phyloP scores from a whole-genome alignment of 2,888 invertebrate genomes.

The Orgyia antiqua region DNA sequence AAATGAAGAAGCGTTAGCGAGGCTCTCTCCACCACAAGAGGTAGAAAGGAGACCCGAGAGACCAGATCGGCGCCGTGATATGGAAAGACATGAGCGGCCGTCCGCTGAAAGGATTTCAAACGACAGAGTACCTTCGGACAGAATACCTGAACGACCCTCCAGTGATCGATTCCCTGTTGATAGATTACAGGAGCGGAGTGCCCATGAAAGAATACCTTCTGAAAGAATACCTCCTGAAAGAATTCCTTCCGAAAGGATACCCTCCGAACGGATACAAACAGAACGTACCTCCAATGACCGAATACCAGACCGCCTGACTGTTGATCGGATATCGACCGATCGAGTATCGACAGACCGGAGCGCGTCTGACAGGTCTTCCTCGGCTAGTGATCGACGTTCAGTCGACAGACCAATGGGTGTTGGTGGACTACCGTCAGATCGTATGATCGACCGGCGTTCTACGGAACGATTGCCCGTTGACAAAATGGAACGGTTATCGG shows the following conservation, averaged over 20 bases:
- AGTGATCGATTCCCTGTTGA: slow-evolving; percentile 25
- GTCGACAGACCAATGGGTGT: slow-evolving; percentile 29
- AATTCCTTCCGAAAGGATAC: slow-evolving; percentile 16
- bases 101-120: slow-evolving; percentile 26
- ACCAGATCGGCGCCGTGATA: slow-evolving; percentile 29
- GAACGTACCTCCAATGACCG: slow-evolving; percentile 28
- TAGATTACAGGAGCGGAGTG: slow-evolving; percentile 24
- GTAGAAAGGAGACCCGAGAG: slow-evolving; percentile 23
- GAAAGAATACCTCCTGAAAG: slow-evolving; percentile 21
- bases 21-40: slow-evolving; percentile 53
- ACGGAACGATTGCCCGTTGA: slow-evolving; percentile 32
- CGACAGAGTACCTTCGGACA: slow-evolving; percentile 29
- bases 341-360: slow-evolving; percentile 30
- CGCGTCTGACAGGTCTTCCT: slow-evolving; percentile 32
- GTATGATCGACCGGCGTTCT: slow-evolving; percentile 25
- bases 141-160: slow-evolving; percentile 24
- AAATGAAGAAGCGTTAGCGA: slow-evolving; percentile 55
- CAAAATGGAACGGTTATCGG: slow-evolving; percentile 30
- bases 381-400: slow-evolving; percentile 35
- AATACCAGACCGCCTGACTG: slow-evolving; percentile 22
- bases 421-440: slow-evolving; percentile 19
- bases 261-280: slow-evolving; percentile 23
- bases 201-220: slow-evolving; percentile 12
- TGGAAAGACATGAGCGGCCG: slow-evolving; percentile 39
- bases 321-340: slow-evolving; percentile 28